Percentiles rank a stretch among this genome's conserved stretches.
Evolutionary conservation across 2,113 vertebrate genomes (phyloP).

Genomic region (Ceyx cyanopectus): DNA sequence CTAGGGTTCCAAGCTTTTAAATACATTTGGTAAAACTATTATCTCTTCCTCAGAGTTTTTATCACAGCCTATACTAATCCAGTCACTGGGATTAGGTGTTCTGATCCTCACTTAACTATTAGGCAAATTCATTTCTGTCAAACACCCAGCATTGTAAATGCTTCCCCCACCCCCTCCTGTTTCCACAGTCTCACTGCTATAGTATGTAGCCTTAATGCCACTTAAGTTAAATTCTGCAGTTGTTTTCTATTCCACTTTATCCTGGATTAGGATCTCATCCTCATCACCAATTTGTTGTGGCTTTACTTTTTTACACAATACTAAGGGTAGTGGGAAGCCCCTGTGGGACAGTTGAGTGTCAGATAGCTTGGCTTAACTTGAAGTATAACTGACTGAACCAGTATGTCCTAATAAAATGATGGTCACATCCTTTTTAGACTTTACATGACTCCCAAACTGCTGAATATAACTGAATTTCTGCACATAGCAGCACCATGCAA

Average conservation of each 20-base stretch:
- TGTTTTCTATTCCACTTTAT: constrained; percentile 11
- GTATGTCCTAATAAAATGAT: neutral
- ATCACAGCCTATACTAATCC: neutral
- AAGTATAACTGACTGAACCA: neutral
- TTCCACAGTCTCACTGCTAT: neutral
- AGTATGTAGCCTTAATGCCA: constrained; percentile 8
- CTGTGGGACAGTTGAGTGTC: neutral
- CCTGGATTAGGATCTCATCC: constrained; percentile 35
- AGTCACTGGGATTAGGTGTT: constrained; percentile 21
- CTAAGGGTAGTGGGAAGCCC: neutral
- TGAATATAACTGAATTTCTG: neutral
- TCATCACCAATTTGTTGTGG: neutral
- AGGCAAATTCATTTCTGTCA: constrained; percentile 47
- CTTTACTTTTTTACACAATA: neutral
- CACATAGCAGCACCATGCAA: neutral
- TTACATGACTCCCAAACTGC: neutral
- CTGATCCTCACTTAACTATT: neutral
- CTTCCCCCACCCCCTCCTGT: rapidly evolving
- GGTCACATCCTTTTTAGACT: neutral
- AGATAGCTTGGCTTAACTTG: neutral
- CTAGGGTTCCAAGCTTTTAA: neutral
- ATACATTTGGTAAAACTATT: neutral
- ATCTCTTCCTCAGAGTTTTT: neutral
- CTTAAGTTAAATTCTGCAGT: constrained; percentile 26
- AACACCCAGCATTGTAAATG: constrained; percentile 3